Conservation (phyloP, 2,797 vertebrate species). For the Lithobates sylvaticus region DNA sequence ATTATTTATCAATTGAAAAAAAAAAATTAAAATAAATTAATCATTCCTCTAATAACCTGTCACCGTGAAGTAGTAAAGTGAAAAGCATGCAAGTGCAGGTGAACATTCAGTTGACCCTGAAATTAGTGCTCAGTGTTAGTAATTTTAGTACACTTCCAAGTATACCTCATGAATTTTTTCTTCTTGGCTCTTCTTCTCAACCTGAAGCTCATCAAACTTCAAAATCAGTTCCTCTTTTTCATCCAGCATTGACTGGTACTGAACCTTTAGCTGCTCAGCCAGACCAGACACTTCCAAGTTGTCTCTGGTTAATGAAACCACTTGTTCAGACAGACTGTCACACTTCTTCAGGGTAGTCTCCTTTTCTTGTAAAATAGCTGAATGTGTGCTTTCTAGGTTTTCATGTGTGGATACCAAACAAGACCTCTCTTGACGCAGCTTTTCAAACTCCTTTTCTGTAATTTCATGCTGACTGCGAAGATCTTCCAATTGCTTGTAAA, state of each 20-base stretch:
- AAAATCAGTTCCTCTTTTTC: conserved; percentile 82
- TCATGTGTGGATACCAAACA: conserved; percentile 70
- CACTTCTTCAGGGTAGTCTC: conserved; percentile 74
- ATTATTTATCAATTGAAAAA: conserved; percentile 14
- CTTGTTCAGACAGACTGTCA: conserved; percentile 72
- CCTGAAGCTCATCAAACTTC: conserved; percentile 83
- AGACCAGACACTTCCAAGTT: conserved; percentile 79
- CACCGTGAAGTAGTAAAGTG: conserved; percentile 38
- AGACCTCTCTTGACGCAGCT: conserved; percentile 71
- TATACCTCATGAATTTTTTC: conserved; percentile 86
- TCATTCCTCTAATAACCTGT: conserved; percentile 3
- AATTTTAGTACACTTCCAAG: conserved; percentile 62
- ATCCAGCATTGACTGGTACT: conserved; percentile 79
- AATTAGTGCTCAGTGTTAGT: conserved; percentile 77
- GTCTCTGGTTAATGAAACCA: conserved; percentile 70
- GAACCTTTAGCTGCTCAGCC: conserved; percentile 74
- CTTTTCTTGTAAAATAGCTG: conserved; percentile 74
- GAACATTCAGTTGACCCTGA: conserved; percentile 69
- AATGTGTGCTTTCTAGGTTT: conserved; percentile 67
- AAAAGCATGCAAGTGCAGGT: conserved; percentile 71
- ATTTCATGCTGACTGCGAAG: conserved; percentile 71
- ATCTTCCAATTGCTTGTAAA: conserved; percentile 76
- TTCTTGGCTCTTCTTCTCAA: conserved; percentile 85
- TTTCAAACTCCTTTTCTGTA: conserved; percentile 69
- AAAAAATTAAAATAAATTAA: background rate